Evolutionary conservation across 2,888 invertebrate species (phyloP).

Genomic region (Polyommatus iphigenia): DNA sequence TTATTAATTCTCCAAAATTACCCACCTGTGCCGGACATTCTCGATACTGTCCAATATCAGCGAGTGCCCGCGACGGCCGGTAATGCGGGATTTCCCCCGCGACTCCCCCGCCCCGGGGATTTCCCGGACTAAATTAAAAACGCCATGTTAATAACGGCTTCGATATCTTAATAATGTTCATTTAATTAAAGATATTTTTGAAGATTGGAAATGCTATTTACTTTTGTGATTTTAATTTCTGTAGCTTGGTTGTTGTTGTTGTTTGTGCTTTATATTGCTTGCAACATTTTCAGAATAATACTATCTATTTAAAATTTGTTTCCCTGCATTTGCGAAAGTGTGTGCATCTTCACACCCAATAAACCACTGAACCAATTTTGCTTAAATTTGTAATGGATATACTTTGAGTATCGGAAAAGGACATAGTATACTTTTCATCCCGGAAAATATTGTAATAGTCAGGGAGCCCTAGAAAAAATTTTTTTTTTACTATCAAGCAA

Average conservation of each 20-base stretch:
- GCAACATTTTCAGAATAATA: no score
- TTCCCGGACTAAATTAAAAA: constrained; percentile 48
- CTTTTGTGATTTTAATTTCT: not conserved
- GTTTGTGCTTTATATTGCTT: not conserved
- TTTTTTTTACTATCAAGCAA: no score
- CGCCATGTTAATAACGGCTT: constrained; percentile 44
- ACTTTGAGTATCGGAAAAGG: no score
- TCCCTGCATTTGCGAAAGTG: no score
- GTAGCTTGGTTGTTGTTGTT: not conserved
- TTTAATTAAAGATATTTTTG: constrained; percentile 20
- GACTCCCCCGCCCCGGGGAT: constrained; percentile 45
- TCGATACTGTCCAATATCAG: not conserved
- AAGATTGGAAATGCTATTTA: constrained; percentile 1
- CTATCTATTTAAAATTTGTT: no score
- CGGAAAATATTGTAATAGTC: no score
- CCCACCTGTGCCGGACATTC: constrained; percentile 5
- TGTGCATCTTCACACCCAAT: no score
- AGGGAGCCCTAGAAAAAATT: no score
- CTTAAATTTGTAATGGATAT: no score
- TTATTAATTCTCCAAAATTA: not conserved
- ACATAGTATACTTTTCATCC: no score
- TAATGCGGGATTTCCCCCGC: constrained; percentile 40
- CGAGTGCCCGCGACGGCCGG: constrained; percentile 35
- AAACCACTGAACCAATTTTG: no score
- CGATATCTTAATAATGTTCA: constrained; percentile 21